Percentiles rank a stretch among this genome's conserved stretches.
Conservation (phyloP, 53 echinoderm and acorn worm species). For the Antedon mediterranea region DNA sequence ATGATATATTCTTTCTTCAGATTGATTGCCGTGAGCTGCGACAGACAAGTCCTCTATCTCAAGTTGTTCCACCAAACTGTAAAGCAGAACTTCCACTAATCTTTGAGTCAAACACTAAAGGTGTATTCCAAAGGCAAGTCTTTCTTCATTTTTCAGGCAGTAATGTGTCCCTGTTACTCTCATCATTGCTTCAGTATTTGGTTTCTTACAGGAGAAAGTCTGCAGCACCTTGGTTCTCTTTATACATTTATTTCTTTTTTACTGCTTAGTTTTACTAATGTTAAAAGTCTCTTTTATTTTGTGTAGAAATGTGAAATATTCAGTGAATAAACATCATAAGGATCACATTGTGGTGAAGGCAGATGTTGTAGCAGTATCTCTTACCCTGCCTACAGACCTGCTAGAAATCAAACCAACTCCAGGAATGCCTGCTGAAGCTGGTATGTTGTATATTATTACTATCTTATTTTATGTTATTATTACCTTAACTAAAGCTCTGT, state of each 20-base stretch:
- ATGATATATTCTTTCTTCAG: conserved; percentile 14
- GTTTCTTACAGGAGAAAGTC: too few species aligned
- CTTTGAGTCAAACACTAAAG: conserved; percentile 87
- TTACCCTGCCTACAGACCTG: conserved; percentile 49
- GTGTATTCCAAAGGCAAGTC: conserved; percentile 72
- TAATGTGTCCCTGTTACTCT: not conserved
- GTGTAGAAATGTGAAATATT: conserved; percentile 85
- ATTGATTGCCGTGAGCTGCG: conserved; percentile 90
- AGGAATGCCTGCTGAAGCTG: conserved; percentile 94
- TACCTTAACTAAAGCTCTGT: too few species aligned
- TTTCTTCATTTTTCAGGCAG: not conserved
- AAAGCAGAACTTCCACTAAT: conserved; percentile 82
- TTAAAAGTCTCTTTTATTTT: too few species aligned
- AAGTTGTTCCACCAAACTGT: conserved; percentile 77
- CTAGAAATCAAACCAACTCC: conserved; percentile 64
- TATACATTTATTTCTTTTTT: too few species aligned
- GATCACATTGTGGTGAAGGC: conserved; percentile 91
- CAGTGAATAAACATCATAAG: conserved; percentile 56
- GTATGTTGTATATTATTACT: conserved; percentile 15
- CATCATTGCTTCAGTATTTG: too few species aligned
- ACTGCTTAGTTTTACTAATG: too few species aligned
- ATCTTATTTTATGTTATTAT: not conserved
- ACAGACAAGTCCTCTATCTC: conserved; percentile 89
- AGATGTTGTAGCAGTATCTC: conserved; percentile 69
- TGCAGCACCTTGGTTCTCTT: too few species aligned